Evolutionary conservation across 2,113 vertebrate genomes (phyloP).

Genomic region (Beaufortia kweichowensis): DNA sequence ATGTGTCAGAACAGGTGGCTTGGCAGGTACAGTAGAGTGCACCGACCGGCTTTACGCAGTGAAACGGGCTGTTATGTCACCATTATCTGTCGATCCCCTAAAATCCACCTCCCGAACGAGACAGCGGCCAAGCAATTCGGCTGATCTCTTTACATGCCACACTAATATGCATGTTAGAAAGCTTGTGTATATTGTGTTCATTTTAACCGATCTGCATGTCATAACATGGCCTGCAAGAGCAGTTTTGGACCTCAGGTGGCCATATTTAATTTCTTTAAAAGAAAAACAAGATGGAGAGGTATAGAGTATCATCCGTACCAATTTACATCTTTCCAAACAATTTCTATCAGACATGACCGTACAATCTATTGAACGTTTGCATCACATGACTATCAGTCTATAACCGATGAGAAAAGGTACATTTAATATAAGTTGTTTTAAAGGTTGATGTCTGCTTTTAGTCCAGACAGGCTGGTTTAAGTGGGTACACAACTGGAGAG

Average conservation of each 20-base stretch:
- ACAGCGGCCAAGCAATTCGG: neutral
- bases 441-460: neutral
- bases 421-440: neutral
- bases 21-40: neutral
- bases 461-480: neutral
- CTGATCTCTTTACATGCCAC: neutral
- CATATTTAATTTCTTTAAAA: no score
- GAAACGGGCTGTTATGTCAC: constrained; percentile 43
- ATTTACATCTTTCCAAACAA: no score
- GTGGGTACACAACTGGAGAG: neutral
- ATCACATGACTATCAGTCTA: no score
- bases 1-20: constrained; percentile 35
- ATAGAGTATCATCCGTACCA: no score
- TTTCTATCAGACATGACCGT: no score
- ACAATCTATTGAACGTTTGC: no score
- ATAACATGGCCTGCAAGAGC: neutral
- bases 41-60: neutral
- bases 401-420: neutral
- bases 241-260: neutral
- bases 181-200: neutral
- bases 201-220: neutral
- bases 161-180: neutral
- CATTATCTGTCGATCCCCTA: neutral
- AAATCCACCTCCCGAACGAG: neutral
- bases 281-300: no score